Base-by-base conservation (phyloP, 2,113 vertebrate species). In the Prinia subflava region DNA sequence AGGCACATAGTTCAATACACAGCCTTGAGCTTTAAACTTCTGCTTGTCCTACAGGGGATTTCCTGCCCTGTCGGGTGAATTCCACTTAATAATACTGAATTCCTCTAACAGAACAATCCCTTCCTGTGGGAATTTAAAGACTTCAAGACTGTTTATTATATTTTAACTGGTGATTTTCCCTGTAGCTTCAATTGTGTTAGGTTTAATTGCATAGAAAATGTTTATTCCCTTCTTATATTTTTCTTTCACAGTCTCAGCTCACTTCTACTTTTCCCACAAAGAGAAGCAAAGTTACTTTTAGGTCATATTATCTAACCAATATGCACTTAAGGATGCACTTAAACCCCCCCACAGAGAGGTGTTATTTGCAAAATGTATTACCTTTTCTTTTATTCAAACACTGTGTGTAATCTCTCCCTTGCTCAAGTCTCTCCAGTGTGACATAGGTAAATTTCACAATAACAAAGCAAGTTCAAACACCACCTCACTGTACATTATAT, bases 321-420 rank as follows among this genome's bases (percentile, higher is more conserved):
- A 92, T 19, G 79, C 94, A 87, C 84, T 87, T 87, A 87, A 88
- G 94, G 94, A 94, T 94, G 96, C 93, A 92, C 90, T 95, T 95
- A 95, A 97, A 41, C 93, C 90, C 93, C 83, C 95, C 92, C 68
- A 88, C 83, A 90, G 94, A 97, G 96, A 96, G 95, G 92, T 96
- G 95, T 95, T 97, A 96, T 97, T 97, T 97, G 92, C 96, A 95
- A 96, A 96, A 94, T 74, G 85, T 97, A 97, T 96, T 97, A 93
- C 95, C 88, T 95, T 92, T 94, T 92, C 95, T 94, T 96, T 94
- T 95, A 93, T 92, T 96, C 96, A 96, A 96, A 97, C 94, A 96
- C 56, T 90, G 79, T 7, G 23, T 60, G 92, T 96, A 96, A 97
- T 94, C 95, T 96, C 94, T 92, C 76, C 95, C 92, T 81, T 68